Percentiles rank a stretch among this genome's conserved stretches.
phyloP scores from a whole-genome alignment of 2,888 invertebrate genomes.

The Drosophila monieri region DNA sequence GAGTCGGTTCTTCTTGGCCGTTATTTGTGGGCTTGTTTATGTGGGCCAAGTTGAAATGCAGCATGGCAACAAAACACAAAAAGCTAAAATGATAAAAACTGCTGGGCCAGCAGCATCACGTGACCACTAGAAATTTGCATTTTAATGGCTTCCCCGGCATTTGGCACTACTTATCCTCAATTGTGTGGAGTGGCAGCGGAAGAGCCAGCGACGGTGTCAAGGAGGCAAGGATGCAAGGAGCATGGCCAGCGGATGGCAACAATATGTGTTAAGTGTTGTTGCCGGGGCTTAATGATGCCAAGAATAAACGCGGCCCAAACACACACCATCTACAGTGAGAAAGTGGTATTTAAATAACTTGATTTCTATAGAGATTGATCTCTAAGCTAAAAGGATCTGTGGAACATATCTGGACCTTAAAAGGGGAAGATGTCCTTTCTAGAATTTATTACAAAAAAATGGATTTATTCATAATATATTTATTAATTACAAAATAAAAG shows the following conservation, averaged over 20 bases:
- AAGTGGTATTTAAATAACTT: background rate
- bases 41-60: conserved; percentile 52
- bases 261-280: conserved; percentile 71
- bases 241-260: conserved; percentile 43
- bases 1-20: background rate
- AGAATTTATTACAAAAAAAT: too few relatives aligned
- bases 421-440: too few relatives aligned
- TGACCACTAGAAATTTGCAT: conserved; percentile 77
- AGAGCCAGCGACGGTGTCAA: conserved; percentile 36
- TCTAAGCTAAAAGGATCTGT: too few relatives aligned
- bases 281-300: conserved; percentile 75
- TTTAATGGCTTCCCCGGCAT: conserved; percentile 68
- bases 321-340: conserved; percentile 11
- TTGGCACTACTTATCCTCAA: conserved; percentile 52
- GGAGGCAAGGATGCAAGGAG: conserved; percentile 21
- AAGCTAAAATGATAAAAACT: background rate
- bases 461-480: too few relatives aligned
- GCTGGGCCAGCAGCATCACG: conserved; percentile 53
- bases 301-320: conserved; percentile 69
- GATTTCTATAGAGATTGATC: too few relatives aligned
- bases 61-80: conserved; percentile 16
- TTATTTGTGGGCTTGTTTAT: conserved; percentile 16
- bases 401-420: too few relatives aligned
- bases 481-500: too few relatives aligned
- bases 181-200: conserved; percentile 36